phyloP scores from a whole-genome alignment of 2,888 invertebrate species.

The Eulithis testata region DNA sequence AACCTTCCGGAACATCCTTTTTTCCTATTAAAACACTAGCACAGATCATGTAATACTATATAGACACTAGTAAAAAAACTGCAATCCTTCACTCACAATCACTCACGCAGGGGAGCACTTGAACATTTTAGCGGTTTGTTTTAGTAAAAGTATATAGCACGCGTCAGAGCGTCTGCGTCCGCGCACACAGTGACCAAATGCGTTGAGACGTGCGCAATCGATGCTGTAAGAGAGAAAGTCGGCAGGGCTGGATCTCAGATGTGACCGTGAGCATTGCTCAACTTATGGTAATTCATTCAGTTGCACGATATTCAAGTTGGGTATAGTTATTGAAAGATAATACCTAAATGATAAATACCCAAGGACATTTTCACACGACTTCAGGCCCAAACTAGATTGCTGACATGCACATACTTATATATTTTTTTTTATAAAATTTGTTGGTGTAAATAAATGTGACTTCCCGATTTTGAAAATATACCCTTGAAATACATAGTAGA shows the following conservation, averaged over 20 bases:
- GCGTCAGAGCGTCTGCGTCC: conserved; percentile 55
- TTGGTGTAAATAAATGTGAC: too few relatives aligned
- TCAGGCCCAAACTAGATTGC: too few relatives aligned
- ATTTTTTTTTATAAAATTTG: too few relatives aligned
- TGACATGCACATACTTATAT: too few relatives aligned
- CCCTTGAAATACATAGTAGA: too few relatives aligned
- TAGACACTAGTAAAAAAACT: conserved; percentile 27
- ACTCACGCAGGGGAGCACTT: conserved; percentile 53
- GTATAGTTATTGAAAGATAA: too few relatives aligned
- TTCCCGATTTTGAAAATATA: too few relatives aligned
- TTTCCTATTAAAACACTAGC: neutral
- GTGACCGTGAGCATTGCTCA: conserved; percentile 36
- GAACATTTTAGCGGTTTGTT: conserved; percentile 43
- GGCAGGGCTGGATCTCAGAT: conserved; percentile 57
- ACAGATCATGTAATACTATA: too few relatives aligned
- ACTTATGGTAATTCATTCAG: conserved; percentile 35
- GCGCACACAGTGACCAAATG: conserved; percentile 61
- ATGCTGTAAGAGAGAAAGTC: conserved; percentile 82
- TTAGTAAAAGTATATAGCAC: conserved; percentile 43
- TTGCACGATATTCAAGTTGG: conserved; percentile 24
- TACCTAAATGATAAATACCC: too few relatives aligned
- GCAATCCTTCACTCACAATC: conserved; percentile 41
- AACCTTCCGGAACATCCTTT: neutral
- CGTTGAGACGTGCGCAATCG: conserved; percentile 66
- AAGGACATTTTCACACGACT: too few relatives aligned